Evolutionary conservation across 2,888 invertebrate species (phyloP).

Genomic region (Xylophagus ater): DNA sequence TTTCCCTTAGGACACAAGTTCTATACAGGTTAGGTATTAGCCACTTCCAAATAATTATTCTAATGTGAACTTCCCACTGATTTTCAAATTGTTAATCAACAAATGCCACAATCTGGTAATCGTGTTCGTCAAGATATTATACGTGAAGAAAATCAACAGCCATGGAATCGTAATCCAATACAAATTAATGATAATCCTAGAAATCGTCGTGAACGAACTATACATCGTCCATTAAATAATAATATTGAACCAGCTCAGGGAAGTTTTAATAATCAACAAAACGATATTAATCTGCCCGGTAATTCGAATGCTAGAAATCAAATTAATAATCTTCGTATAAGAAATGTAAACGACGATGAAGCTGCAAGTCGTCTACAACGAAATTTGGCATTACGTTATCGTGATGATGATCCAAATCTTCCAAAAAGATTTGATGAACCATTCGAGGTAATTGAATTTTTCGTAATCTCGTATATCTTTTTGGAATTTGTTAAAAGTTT

Average conservation of each 20-base stretch:
- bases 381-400: constrained; percentile 34
- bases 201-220: constrained; percentile 1
- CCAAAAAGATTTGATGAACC: constrained; percentile 37
- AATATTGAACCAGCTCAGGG: constrained; percentile 6
- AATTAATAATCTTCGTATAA: constrained; percentile 22
- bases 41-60: no score
- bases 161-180: constrained; percentile 5
- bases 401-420: constrained; percentile 34
- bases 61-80: constrained; percentile 36
- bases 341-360: constrained; percentile 28
- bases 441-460: constrained; percentile 28
- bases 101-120: constrained; percentile 20
- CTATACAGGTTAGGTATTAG: no score
- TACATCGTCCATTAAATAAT: constrained; percentile 3
- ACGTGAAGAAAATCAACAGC: constrained; percentile 6
- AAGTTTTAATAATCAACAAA: constrained; percentile 12
- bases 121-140: constrained; percentile 13
- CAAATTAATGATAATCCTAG: neutral
- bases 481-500: constrained; percentile 31
- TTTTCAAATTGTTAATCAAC: constrained; percentile 38
- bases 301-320: constrained; percentile 4
- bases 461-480: neutral
- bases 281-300: constrained; percentile 11
- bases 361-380: constrained; percentile 36
- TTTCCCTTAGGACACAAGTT: no score